Evolutionary conservation across 92 coral and sea anemone genomes (phyloP), one percentile per base, ranked within the genome.

Genomic region (Phymanthus crucifer): DNA sequence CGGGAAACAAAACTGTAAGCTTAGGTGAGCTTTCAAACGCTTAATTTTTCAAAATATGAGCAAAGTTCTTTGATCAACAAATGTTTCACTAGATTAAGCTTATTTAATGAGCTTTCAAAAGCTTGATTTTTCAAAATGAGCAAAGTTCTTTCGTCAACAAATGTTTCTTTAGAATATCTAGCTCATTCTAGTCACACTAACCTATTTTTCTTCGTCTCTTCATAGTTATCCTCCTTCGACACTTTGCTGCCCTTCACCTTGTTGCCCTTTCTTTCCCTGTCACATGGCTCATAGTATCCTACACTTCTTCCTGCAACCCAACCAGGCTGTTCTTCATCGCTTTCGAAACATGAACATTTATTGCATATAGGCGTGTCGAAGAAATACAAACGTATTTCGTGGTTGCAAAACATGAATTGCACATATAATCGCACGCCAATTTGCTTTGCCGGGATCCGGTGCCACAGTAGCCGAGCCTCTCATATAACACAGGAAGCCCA

Each of bases 321-420:
- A 73, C 79, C 86, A 19, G 86, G 87, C 73, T 68, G 73, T 66
- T 70, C 90, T 71, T 86, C 86, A 68, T 85, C 72, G 32, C 71
- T 73, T 40, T 86, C 75, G 66, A 82, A 76, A 40, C 82, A 73
- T 45, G 74, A 86, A 73, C 83, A 81, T 50, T 66, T 71, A 47
- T 71, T 76, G 82, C 86, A 81, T 38, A 65, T 31, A 34, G 77
- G 34, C 69, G 11, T 31, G 6, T 66, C 58, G 73, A 81, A 66
- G 74, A 77, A 37, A 80, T 56, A 85, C 85, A 85, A 85, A 84
- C 69, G 80, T 80, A 66, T 46, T 86, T 80, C 47, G 89, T 86
- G 72, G 64, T 73, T 73, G 40, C 69, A 71, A 80, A 86, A 85
- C 89, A 86, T 66, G 78, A 64, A 77, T 73, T 61, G 66, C 90